Evolutionary conservation across 2,797 vertebrate genomes (phyloP), one percentile per base, ranked within the genome.

Genomic region (Neostethus bicornis): DNA sequence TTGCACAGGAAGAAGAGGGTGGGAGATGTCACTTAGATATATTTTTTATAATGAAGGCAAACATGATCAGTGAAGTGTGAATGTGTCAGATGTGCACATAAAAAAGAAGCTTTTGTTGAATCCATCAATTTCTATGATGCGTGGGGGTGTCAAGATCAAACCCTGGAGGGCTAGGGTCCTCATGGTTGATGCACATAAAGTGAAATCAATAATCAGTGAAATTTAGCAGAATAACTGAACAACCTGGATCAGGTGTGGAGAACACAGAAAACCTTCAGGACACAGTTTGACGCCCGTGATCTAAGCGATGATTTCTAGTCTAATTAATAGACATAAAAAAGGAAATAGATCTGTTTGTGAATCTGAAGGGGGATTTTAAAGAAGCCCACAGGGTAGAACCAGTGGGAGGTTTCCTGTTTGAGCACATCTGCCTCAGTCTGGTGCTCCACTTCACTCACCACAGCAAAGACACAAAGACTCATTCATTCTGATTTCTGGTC

Each of bases 361-460:
- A n/a, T 35, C 9, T 38, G 37, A 54, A 32, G 16, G 38, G 21
- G 23, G 37, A 38, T 17, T 8, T 46, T 24, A 45, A 49, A 42
- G 34, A n/a, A 37, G n/a, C 49, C 68, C 60, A 55, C 47, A 44
- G 55, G 46, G 61, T 53, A 37, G 41, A 65, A 24, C 56, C 70
- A 70, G 70, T 52, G 61, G 52, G 72, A 54, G 55, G 48, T 35
- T 82, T 79, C 73, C 82, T 68, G 72, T 73, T 68, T 31, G 28
- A 76, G 53, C 51, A 42, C 0, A 20, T 78, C 57, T 32, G 47
- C 50, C 41, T 55, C 5, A 1, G 28, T 39, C 69, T 59, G 41
- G 19, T 66, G 56, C 70, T 69, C 63, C 71, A 71, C n/a, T 38
- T 11, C 3, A 35, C 52, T 64, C 32, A 42, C 61, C 39, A 3